A percentile compares a stretch with the other conserved stretches of the same genome.
Conservation (phyloP, 2,797 vertebrate genomes). For the Picus viridis region DNA sequence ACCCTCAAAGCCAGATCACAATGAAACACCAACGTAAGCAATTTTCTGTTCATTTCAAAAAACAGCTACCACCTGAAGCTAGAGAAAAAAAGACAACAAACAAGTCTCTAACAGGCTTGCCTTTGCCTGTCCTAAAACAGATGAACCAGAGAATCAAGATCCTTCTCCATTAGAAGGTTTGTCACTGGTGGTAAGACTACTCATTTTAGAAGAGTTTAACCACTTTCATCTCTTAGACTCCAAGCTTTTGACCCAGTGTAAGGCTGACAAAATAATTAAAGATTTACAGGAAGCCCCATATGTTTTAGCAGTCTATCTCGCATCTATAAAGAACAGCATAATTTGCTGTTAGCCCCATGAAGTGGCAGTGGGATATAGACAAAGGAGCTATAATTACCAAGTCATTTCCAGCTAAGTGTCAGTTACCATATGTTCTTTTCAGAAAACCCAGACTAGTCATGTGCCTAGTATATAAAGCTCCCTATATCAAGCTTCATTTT, state of each 20-base stretch:
- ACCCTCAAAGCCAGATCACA: background rate
- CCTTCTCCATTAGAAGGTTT: background rate
- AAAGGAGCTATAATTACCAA: constrained; percentile 28
- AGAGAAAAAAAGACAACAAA: background rate
- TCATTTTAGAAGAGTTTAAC: background rate
- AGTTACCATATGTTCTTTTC: background rate
- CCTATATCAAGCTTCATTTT: background rate
- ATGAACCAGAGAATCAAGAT: background rate
- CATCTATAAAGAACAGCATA: background rate
- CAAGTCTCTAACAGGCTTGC: background rate
- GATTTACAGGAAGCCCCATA: background rate
- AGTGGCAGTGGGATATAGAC: background rate
- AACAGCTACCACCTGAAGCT: background rate
- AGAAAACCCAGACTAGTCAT: constrained; percentile 1
- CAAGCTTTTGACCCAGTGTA: background rate
- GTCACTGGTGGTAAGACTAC: background rate
- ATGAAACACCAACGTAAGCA: background rate
- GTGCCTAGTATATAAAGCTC: background rate
- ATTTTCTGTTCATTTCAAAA: background rate
- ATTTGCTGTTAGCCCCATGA: background rate
- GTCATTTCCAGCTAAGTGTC: background rate
- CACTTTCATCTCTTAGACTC: background rate
- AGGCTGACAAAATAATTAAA: background rate
- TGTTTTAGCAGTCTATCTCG: background rate
- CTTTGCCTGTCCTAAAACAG: background rate